Evolutionary conservation across 2,888 invertebrate genomes (phyloP).

Genomic region (Eristalis pertinax): DNA sequence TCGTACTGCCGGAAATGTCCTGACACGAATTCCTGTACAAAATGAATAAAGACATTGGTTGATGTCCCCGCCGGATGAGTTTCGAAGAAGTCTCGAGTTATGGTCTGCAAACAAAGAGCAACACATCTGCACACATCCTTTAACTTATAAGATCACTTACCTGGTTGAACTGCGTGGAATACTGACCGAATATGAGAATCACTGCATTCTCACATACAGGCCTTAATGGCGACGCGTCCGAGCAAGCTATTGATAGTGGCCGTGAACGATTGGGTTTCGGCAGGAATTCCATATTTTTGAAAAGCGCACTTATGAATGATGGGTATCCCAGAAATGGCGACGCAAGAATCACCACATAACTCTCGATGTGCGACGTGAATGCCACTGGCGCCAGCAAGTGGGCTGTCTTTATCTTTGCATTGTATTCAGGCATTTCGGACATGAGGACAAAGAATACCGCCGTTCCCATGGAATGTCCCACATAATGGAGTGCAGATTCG

Average conservation of each 20-base stretch:
- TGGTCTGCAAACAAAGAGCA: slow-evolving; percentile 69
- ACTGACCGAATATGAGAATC: slow-evolving; percentile 79
- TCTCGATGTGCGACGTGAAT: slow-evolving; percentile 80
- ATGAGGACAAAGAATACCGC: too few relatives aligned
- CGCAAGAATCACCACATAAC: slow-evolving; percentile 81
- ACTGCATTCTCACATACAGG: slow-evolving; percentile 77
- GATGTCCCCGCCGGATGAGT: slow-evolving; percentile 78
- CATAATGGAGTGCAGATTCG: too few relatives aligned
- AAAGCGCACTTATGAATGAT: slow-evolving; percentile 76
- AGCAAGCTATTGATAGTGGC: slow-evolving; percentile 83
- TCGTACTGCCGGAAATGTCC: slow-evolving; percentile 76
- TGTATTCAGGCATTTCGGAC: too few relatives aligned
- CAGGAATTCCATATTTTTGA: slow-evolving; percentile 83
- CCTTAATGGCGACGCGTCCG: slow-evolving; percentile 80
- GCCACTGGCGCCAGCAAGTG: too few relatives aligned
- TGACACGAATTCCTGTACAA: slow-evolving; percentile 74
- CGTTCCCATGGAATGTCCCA: too few relatives aligned
- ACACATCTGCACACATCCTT: slow-evolving; percentile 81
- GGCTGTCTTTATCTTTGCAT: too few relatives aligned
- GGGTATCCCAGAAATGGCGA: slow-evolving; percentile 80
- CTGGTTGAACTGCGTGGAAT: slow-evolving; percentile 77
- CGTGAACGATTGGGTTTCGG: slow-evolving; percentile 81
- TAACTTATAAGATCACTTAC: slow-evolving; percentile 80
- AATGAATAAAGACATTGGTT: slow-evolving; percentile 77
- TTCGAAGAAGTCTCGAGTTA: slow-evolving; percentile 76